Conservation (phyloP, 2,888 invertebrate species). For the Anthophora plumipes region DNA sequence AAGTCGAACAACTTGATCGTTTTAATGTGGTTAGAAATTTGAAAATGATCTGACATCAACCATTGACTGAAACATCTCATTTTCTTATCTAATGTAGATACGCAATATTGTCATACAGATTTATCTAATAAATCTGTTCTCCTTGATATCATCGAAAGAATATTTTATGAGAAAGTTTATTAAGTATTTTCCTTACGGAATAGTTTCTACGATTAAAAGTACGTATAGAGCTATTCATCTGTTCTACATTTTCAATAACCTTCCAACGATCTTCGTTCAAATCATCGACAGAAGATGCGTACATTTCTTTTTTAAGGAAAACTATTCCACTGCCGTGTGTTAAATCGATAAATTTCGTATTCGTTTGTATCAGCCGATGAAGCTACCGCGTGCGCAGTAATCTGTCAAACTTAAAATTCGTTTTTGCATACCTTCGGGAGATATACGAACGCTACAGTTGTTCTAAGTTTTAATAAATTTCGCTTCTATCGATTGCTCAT, state of each 20-base stretch:
- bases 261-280: background rate
- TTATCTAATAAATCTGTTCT: too few relatives aligned
- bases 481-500: background rate
- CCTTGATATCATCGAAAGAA: background rate
- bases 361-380: background rate
- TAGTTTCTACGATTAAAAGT: background rate
- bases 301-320: background rate
- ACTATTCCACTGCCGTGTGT: constrained; percentile 27
- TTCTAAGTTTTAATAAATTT: background rate
- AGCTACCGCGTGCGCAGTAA: too few relatives aligned
- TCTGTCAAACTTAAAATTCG: background rate
- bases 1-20: background rate
- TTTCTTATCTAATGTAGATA: background rate
- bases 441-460: background rate
- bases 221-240: background rate
- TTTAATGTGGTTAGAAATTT: background rate
- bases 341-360: constrained; percentile 59
- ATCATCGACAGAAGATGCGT: background rate
- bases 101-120: too few relatives aligned
- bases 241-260: background rate
- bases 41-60: background rate
- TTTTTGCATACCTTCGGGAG: background rate
- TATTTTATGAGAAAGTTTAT: background rate
- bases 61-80: background rate
- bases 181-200: background rate